Evolutionary conservation across 2,113 vertebrate genomes (phyloP), one percentile per base, ranked within the genome.

Genomic region (Steatornis caripensis): DNA sequence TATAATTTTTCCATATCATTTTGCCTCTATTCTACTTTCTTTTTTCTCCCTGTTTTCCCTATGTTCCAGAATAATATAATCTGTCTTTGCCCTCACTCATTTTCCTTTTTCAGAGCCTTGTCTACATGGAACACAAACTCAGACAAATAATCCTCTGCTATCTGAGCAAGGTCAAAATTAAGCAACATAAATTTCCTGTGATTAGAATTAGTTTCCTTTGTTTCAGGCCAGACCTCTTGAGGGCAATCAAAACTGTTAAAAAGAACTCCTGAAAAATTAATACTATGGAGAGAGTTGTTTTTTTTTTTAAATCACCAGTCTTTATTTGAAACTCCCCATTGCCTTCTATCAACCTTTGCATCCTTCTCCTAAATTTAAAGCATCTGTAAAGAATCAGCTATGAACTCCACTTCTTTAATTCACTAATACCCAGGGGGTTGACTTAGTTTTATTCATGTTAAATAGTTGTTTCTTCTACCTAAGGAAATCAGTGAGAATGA

Each of bases 221-320:
- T 49, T 84, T 92, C 70, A 57, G 20, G 46, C 27, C 15, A 92
- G 65, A 72, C 45, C 65, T 95, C 95, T 54, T 71, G 87, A 84
- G 81, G 65, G 41, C 77, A 93, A 91, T 89, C 65, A 92, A 90
- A 95, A 79, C 22, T 39, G 76, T 65, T 89, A 69, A 71, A 84
- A 90, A 49, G 36, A 93, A 92, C 89, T 82, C 72, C 41, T 92
- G 39, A 4, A 78, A 97, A 95, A 95, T 87, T 93, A 95, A 91
- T 82, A 54, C n/a, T 69, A 29, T 49, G 37, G 20, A 89, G 54
- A 91, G 6, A 21, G 61, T 61, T 46, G 74, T 85, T 61, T 32
- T 71, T 36, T 87, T 88, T 85, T 53, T n/a, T 12, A n/a, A 49
- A 60, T 91, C 17, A 64, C 20, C 26, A 14, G 26, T 45, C 69